Conservation (phyloP, 1,140 invertebrate genomes). For the Neodiprion virginianus region DNA sequence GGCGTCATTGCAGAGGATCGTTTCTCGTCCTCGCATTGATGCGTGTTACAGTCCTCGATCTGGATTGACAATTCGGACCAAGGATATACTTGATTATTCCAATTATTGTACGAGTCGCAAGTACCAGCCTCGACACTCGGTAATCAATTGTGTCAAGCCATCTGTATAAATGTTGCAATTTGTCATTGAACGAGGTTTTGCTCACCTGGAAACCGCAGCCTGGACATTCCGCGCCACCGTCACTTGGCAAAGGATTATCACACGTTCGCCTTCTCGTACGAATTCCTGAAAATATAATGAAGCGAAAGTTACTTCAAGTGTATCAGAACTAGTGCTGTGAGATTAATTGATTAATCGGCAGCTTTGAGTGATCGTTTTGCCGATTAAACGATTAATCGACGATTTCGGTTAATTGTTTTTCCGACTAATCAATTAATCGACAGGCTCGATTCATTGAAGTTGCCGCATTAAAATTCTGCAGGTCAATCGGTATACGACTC, state of each 20-base stretch:
- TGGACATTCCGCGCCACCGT: slow-evolving; percentile 70
- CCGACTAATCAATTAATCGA: too few relatives aligned
- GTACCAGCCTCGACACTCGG: background rate
- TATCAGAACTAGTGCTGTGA: too few relatives aligned
- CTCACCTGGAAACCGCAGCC: slow-evolving; percentile 66
- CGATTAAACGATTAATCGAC: background rate
- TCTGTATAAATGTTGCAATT: slow-evolving; percentile 39
- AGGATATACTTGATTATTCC: background rate
- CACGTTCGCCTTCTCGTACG: slow-evolving; percentile 65
- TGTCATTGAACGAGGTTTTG: slow-evolving; percentile 26
- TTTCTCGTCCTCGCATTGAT: slow-evolving; percentile 71
- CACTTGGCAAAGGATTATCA: slow-evolving; percentile 69
- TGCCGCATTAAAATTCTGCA: too few relatives aligned
- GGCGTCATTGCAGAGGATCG: slow-evolving; percentile 78
- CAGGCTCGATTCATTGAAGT: too few relatives aligned
- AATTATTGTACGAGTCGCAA: too few relatives aligned
- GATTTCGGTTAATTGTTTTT: too few relatives aligned
- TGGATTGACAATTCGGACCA: slow-evolving; percentile 47
- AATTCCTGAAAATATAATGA: slow-evolving; percentile 41
- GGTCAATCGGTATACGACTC: too few relatives aligned
- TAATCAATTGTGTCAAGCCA: background rate
- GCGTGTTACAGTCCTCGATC: slow-evolving; percentile 73
- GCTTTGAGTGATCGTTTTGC: too few relatives aligned
- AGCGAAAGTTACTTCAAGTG: background rate
- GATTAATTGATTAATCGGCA: too few relatives aligned